A percentile compares a stretch with the other conserved stretches of the same genome.
Conservation (phyloP, 1,140 invertebrate genomes). For the Lethocerus indicus region DNA sequence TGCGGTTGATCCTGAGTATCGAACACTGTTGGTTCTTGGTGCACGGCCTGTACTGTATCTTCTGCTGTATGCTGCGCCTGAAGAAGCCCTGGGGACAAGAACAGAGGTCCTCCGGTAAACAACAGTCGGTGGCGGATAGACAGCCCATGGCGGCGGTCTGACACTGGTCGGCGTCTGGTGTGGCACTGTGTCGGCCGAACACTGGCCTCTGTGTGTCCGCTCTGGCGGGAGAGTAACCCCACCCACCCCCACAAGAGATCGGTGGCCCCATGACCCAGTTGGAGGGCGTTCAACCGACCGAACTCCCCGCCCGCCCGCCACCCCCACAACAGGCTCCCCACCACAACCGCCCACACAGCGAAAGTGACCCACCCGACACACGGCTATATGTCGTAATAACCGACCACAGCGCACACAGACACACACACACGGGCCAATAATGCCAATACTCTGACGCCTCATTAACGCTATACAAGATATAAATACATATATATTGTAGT, state of each 20-base stretch:
- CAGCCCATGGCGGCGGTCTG: slow-evolving; percentile 13
- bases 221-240: too few species aligned
- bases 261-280: neutral
- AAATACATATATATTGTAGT: too few species aligned
- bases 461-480: too few species aligned
- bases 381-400: too few species aligned
- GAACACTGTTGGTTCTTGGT: slow-evolving; percentile 96
- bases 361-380: too few species aligned
- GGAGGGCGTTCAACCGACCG: slow-evolving; percentile 6
- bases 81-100: slow-evolving; percentile 59
- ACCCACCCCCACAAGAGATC: too few species aligned
- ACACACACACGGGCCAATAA: too few species aligned
- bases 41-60: slow-evolving; percentile 93
- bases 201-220: neutral
- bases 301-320: slow-evolving; percentile 1
- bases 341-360: too few species aligned
- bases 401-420: too few species aligned
- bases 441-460: too few species aligned
- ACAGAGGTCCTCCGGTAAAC: slow-evolving; percentile 6
- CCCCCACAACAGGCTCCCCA: neutral
- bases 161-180: neutral
- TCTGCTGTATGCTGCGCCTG: slow-evolving; percentile 85
- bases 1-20: slow-evolving; percentile 90
- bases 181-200: neutral
- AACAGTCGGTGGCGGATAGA: slow-evolving; percentile 11